These are phyloP conservation scores for Leptopterna dolabrata DNA, from an alignment of 2,888 invertebrate genomes.

Conservation along the genomic window DNA sequence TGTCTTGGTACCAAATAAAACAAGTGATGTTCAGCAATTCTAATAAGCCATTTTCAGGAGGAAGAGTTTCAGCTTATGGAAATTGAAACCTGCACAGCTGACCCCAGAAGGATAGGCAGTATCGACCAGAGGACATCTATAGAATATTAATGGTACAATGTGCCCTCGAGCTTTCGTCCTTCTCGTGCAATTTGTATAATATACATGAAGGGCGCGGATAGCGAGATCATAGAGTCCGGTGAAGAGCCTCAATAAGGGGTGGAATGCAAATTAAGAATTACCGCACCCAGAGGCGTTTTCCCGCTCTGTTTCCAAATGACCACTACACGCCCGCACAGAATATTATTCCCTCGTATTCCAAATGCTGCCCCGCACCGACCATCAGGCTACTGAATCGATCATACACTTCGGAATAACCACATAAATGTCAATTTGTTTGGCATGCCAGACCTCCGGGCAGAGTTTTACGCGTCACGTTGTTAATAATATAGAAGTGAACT, in stretches of 20 bases:
- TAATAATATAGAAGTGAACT: too few species aligned
- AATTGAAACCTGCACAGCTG: constrained; percentile 11
- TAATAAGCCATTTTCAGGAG: not conserved
- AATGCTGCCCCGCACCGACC: not conserved
- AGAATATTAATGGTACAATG: constrained; percentile 32
- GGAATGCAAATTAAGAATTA: constrained; percentile 45
- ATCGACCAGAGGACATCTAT: constrained; percentile 22
- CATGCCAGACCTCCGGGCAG: too few species aligned
- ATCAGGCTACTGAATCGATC: not conserved
- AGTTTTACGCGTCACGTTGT: too few species aligned
- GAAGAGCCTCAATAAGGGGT: constrained; percentile 1
- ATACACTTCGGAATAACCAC: not conserved
- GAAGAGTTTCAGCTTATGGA: constrained; percentile 1
- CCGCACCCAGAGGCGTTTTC: constrained; percentile 1
- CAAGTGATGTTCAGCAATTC: not conserved
- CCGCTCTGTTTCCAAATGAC: constrained; percentile 29
- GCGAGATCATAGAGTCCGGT: constrained; percentile 40
- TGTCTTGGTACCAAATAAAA: too few species aligned
- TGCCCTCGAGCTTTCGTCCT: not conserved
- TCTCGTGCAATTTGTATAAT: constrained; percentile 41
- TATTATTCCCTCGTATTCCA: constrained; percentile 14
- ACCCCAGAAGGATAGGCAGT: not conserved
- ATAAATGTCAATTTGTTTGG: not conserved
- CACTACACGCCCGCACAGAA: not conserved
- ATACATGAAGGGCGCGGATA: constrained; percentile 20